Evolutionary conservation across 2,113 vertebrate genomes (phyloP), one percentile per base, ranked within the genome.

Genomic region (Rhinogobius similis): DNA sequence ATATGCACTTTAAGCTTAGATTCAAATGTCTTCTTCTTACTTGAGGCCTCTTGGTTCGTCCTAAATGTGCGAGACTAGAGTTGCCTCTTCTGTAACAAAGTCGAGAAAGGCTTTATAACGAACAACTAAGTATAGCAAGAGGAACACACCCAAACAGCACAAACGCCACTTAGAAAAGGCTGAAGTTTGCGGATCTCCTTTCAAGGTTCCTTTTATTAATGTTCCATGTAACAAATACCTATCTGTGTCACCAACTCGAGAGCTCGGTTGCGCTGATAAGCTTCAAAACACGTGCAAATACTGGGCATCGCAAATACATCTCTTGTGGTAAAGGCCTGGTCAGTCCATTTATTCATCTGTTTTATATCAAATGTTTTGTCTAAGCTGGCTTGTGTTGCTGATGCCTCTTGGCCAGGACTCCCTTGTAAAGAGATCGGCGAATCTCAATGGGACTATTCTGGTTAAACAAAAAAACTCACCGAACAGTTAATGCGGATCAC

Each of bases 71-170:
- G n/a, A n/a, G n/a, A n/a, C n/a, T n/a, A n/a, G n/a, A n/a, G 56
- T 18, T 0, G 16, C 5, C 4, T 18, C 8, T n/a, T 61, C 29
- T 38, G 58, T 61, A 29, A 10, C 18, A 10, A 5, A 11, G 18
- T 18, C 20, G 56, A 36, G 11, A 61, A n/a, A 36, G 58, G 16
- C 56, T 38, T 61, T 61, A 61, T n/a, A 61, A 59, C 23, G 20
- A 59, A 32, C 26, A 10, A 4, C n/a, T n/a, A n/a, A n/a, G n/a
- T 10, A 59, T 7, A 59, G 26, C 56, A 32, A 61, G 29, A 61
- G 58, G 58, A 61, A 61, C 58, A 61, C 58, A 9, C 58, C 58
- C 58, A 20, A 36, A 61, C 27, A 10, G 14, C 10, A 61, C 20
- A 61, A 29, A 36, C 0, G 10, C 9, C 16, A 12, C n/a, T 32